phyloP scores from a whole-genome alignment of 2,888 invertebrate species.

The Drosophila pegasa region DNA sequence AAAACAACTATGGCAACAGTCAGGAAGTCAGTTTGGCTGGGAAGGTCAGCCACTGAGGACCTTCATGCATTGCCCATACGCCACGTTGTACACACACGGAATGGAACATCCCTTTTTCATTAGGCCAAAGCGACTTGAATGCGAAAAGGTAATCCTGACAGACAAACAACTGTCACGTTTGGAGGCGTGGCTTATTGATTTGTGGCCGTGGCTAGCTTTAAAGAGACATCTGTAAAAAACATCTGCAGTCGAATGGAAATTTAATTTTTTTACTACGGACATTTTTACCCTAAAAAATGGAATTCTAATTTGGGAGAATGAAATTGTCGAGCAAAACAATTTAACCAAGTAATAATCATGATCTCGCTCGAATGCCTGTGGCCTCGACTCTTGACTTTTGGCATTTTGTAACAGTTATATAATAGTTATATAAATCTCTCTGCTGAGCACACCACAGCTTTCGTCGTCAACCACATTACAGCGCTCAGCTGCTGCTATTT shows the following conservation, averaged over 20 bases:
- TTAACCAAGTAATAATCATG: background rate
- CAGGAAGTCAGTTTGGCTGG: constrained; percentile 12
- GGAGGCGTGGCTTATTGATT: constrained; percentile 40
- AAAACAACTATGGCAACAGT: constrained; percentile 26
- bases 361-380: background rate
- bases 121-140: constrained; percentile 19
- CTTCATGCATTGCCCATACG: constrained; percentile 57
- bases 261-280: background rate
- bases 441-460: background rate
- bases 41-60: constrained; percentile 12
- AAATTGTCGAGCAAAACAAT: background rate
- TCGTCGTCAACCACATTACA: background rate
- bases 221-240: background rate
- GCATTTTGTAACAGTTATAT: background rate
- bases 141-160: constrained; percentile 1
- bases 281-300: no score
- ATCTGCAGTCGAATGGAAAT: no score
- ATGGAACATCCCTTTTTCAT: constrained; percentile 37
- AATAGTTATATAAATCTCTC: background rate
- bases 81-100: constrained; percentile 15
- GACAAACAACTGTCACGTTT: constrained; percentile 3
- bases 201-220: background rate
- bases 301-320: no score
- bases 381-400: background rate
- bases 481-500: background rate